A percentile compares a stretch with the other conserved stretches of the same genome.
phyloP scores from a whole-genome alignment of 2,797 vertebrate genomes.

The Pterois miles region DNA sequence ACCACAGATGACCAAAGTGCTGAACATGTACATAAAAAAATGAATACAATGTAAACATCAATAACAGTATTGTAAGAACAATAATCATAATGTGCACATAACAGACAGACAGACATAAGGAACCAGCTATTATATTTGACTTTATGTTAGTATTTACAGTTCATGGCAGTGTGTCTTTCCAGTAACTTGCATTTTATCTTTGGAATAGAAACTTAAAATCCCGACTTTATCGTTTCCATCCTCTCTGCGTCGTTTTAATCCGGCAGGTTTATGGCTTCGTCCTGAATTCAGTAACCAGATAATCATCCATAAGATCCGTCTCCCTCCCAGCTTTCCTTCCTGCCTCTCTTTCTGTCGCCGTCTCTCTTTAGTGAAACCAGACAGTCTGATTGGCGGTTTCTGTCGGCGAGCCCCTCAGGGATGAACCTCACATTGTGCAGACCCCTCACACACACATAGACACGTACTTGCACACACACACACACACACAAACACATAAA shows the following conservation, averaged over 20 bases:
- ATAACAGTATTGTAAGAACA: too few species aligned
- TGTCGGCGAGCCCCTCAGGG: constrained; percentile 48
- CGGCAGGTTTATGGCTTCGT: constrained; percentile 26
- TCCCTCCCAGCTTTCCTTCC: neutral
- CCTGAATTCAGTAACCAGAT: constrained; percentile 3
- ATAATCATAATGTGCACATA: too few species aligned
- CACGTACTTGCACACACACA: neutral
- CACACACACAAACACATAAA: neutral
- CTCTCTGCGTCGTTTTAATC: neutral
- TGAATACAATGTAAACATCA: too few species aligned
- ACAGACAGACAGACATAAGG: neutral
- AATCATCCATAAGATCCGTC: constrained; percentile 14
- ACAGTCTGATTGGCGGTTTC: constrained; percentile 66
- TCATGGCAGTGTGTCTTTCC: neutral
- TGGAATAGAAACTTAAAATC: neutral
- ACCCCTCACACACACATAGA: neutral
- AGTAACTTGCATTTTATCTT: neutral
- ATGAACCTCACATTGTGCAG: constrained; percentile 29
- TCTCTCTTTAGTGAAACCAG: constrained; percentile 43
- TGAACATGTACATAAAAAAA: too few species aligned
- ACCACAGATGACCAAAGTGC: too few species aligned
- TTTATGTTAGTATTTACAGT: neutral
- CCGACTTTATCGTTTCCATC: neutral
- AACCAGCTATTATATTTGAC: neutral
- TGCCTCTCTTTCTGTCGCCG: neutral